These are phyloP conservation scores for Ianthella basta DNA, from an alignment of 37 sponge, comb jelly and placozoan species.

Conservation along the genomic window DNA sequence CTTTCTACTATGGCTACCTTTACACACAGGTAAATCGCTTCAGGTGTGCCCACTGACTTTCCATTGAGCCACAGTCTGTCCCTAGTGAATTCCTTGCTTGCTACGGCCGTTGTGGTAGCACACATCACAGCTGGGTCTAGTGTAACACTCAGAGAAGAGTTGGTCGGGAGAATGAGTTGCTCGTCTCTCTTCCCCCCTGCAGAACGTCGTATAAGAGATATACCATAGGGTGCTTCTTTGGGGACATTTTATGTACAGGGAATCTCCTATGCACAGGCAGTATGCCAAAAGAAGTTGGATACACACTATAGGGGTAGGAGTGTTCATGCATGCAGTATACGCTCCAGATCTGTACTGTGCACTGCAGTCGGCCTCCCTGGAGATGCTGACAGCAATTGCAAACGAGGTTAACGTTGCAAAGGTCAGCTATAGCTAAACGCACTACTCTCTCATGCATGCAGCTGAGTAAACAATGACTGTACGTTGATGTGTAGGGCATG, in stretches of 20 bases:
- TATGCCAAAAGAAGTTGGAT: too few species aligned
- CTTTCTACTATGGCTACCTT: too few species aligned
- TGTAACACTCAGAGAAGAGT: conserved; percentile 93
- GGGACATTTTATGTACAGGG: too few species aligned
- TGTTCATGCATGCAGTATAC: neutral
- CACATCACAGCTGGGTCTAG: conserved; percentile 77
- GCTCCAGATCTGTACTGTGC: neutral
- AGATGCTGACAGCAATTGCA: too few species aligned
- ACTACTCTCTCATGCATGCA: too few species aligned
- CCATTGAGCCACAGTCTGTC: conserved; percentile 90
- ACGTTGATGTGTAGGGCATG: too few species aligned
- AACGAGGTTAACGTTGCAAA: too few species aligned
- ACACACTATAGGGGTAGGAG: neutral
- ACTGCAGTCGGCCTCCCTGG: too few species aligned
- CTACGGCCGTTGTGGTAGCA: conserved; percentile 65
- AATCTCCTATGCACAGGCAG: too few species aligned
- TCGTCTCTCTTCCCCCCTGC: conserved; percentile 98
- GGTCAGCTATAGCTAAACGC: too few species aligned
- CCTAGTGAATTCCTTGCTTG: conserved; percentile 42
- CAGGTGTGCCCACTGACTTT: conserved; percentile 34
- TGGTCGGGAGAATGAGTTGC: conserved; percentile 86
- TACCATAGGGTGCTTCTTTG: too few species aligned
- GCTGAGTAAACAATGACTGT: too few species aligned
- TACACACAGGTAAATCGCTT: neutral
- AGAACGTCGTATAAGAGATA: neutral